These are phyloP conservation scores for Nasonia vitripennis DNA, from an alignment of 1,140 invertebrate genomes.

Conservation along the genomic window DNA sequence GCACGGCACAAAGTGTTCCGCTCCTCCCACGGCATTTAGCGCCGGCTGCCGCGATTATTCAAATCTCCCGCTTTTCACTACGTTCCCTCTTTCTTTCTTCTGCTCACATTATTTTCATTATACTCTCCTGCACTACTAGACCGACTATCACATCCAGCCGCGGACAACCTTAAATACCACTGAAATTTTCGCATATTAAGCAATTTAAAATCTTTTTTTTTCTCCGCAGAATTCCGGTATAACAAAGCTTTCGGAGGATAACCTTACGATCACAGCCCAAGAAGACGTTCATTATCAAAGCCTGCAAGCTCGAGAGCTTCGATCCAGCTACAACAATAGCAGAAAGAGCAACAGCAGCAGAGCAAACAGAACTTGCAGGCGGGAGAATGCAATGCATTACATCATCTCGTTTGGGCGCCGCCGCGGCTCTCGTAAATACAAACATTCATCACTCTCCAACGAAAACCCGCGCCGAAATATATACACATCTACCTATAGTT, in stretches of 20 bases:
- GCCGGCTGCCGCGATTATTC: neutral
- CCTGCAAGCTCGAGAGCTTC: neutral
- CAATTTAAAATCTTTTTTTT: no score
- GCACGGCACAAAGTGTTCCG: neutral
- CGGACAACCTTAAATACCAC: neutral
- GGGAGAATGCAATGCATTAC: neutral
- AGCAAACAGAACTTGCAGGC: neutral
- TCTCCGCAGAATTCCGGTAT: no score
- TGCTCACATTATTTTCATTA: neutral
- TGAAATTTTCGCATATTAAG: neutral
- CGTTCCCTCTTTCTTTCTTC: neutral
- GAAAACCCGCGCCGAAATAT: neutral
- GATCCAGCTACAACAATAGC: neutral
- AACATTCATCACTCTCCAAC: conserved; percentile 8
- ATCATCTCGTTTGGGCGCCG: neutral
- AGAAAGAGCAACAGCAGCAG: neutral
- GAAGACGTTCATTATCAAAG: neutral
- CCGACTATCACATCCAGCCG: neutral
- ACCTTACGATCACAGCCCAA: neutral
- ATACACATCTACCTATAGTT: neutral
- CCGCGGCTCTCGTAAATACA: conserved; percentile 1
- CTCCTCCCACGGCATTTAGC: neutral
- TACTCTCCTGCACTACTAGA: neutral
- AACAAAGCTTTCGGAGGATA: no score
- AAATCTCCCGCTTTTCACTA: neutral